These are phyloP conservation scores for Amblyornis subalaris DNA, from an alignment of 2,113 vertebrate species.

Conservation along the genomic window DNA sequence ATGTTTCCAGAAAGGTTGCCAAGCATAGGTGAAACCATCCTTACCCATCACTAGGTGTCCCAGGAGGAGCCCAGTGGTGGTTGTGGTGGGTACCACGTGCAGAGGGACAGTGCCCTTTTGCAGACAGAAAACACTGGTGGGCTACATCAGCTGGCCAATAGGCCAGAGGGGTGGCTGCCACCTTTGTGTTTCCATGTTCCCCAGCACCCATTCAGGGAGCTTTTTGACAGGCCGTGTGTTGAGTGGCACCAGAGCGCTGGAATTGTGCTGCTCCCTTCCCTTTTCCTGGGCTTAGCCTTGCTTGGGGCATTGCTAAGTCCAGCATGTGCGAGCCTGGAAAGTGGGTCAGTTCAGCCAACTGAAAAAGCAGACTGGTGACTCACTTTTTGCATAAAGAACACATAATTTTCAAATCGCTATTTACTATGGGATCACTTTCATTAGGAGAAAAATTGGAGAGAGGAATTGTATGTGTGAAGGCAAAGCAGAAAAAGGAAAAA, in stretches of 20 bases:
- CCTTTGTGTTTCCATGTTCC: rapidly evolving
- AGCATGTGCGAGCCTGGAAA: background rate
- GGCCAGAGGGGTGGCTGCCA: background rate
- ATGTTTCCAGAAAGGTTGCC: background rate
- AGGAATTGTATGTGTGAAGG: background rate
- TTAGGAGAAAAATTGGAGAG: background rate
- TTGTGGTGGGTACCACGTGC: background rate
- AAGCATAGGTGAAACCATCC: background rate
- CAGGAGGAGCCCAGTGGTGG: background rate
- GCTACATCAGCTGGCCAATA: background rate
- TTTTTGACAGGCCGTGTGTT: background rate
- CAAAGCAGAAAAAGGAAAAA: background rate
- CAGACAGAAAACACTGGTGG: background rate
- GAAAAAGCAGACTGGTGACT: constrained; percentile 18
- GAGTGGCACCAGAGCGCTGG: background rate
- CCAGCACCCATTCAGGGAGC: rapidly evolving
- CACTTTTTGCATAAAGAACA: constrained; percentile 1
- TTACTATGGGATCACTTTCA: background rate
- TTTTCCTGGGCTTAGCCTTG: background rate
- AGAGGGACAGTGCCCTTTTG: rapidly evolving
- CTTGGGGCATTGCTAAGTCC: background rate
- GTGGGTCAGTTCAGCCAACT: constrained; percentile 45
- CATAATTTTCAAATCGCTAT: background rate
- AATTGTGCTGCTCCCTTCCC: background rate
- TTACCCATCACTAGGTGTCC: background rate